Percentiles rank a stretch among this genome's conserved stretches.
Evolutionary conservation across 2,113 vertebrate genomes (phyloP).

Genomic region (Mustelus asterias): DNA sequence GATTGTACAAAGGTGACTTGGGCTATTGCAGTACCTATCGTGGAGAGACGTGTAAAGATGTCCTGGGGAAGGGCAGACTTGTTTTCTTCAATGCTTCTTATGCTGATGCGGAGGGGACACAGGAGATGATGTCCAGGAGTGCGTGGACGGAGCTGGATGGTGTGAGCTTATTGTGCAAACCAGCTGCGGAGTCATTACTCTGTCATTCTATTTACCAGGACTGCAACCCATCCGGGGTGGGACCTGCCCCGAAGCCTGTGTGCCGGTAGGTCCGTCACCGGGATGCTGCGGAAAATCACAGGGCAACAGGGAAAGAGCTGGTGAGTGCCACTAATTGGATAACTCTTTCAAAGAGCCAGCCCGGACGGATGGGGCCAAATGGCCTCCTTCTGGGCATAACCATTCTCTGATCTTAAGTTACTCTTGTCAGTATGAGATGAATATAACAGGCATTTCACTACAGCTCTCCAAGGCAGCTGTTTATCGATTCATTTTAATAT

Average conservation of each 20-base stretch:
- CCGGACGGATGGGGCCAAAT: not conserved
- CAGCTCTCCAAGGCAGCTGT: not conserved
- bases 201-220: constrained; percentile 83
- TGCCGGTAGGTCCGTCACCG: constrained; percentile 70
- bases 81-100: constrained; percentile 90
- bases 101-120: constrained; percentile 74
- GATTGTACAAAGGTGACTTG: constrained; percentile 71
- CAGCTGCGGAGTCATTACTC: constrained; percentile 71
- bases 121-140: constrained; percentile 77
- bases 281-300: not conserved
- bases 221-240: constrained; percentile 74
- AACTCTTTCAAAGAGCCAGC: not conserved
- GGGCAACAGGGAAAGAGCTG: not conserved
- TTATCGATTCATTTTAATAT: not conserved
- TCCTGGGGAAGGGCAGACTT: constrained; percentile 64
- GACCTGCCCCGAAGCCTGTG: constrained; percentile 75
- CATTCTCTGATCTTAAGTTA: not conserved
- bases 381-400: not conserved
- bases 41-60: constrained; percentile 70
- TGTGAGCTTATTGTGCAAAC: constrained; percentile 68
- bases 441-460: not conserved
- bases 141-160: constrained; percentile 72
- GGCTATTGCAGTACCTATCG: constrained; percentile 86
- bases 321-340: not conserved
- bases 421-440: too few species aligned